These are phyloP conservation scores for Rhegmatorhina hoffmannsi DNA, from an alignment of 2,113 vertebrate genomes.

Conservation along the genomic window DNA sequence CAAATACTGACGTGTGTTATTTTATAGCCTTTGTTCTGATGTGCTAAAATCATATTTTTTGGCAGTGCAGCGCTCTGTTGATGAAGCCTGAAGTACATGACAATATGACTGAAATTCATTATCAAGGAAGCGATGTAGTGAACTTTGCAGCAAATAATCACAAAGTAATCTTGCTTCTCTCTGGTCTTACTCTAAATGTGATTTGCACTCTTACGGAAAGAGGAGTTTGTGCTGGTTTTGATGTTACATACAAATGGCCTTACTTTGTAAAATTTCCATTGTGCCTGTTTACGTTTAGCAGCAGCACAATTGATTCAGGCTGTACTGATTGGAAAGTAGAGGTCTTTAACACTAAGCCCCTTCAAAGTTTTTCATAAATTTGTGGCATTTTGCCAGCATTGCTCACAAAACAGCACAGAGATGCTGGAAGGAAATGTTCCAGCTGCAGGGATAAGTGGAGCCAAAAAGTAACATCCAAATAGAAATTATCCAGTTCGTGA, in stretches of 20 bases:
- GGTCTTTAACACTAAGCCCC: constrained; percentile 24
- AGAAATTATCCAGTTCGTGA: constrained; percentile 44
- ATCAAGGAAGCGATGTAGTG: constrained; percentile 72
- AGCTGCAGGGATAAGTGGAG: constrained; percentile 40
- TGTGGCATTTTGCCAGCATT: neutral
- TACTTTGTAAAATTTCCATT: constrained; percentile 65
- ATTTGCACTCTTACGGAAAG: constrained; percentile 65
- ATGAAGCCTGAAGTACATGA: constrained; percentile 72
- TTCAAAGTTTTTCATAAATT: constrained; percentile 47
- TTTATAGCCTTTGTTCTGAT: constrained; percentile 67
- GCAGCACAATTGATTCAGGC: constrained; percentile 17
- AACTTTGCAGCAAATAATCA: constrained; percentile 73
- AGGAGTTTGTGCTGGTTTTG: constrained; percentile 48
- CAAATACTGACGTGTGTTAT: constrained; percentile 68
- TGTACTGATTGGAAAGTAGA: constrained; percentile 28
- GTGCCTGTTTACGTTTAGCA: neutral
- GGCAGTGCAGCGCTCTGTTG: constrained; percentile 62
- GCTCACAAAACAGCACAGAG: neutral
- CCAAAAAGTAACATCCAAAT: constrained; percentile 39
- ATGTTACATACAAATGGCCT: neutral
- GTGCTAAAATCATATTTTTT: constrained; percentile 71
- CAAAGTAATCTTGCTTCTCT: constrained; percentile 67
- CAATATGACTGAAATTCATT: constrained; percentile 76
- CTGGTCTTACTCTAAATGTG: constrained; percentile 62
- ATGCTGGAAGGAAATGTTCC: constrained; percentile 21